A percentile compares a stretch with the other conserved stretches of the same genome.
phyloP scores from a whole-genome alignment of 2,888 invertebrate species.

The Xylophagus ater region DNA sequence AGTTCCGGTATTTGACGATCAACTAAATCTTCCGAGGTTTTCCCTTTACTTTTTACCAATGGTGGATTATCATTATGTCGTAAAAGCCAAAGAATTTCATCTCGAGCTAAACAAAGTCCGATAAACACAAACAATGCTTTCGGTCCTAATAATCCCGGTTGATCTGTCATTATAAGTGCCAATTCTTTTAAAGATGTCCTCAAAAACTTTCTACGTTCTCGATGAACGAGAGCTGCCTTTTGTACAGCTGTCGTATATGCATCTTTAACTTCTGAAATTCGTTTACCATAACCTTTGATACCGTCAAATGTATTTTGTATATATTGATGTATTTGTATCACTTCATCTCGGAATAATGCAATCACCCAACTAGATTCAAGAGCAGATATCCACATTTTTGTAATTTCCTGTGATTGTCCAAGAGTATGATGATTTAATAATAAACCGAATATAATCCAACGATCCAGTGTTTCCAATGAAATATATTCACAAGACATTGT shows the following conservation, averaged over 20 bases:
- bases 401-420: slow-evolving; percentile 66
- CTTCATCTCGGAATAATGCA: slow-evolving; percentile 92
- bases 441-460: slow-evolving; percentile 94
- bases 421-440: slow-evolving; percentile 82
- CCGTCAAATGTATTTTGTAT: slow-evolving; percentile 88
- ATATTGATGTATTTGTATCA: slow-evolving; percentile 88
- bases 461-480: slow-evolving; percentile 88
- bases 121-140: slow-evolving; percentile 95
- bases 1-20: slow-evolving; percentile 95
- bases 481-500: slow-evolving; percentile 97
- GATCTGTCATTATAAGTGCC: slow-evolving; percentile 89
- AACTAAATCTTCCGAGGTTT: slow-evolving; percentile 83
- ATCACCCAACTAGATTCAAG: slow-evolving; percentile 91
- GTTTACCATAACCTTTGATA: slow-evolving; percentile 86
- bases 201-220: slow-evolving; percentile 92
- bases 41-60: slow-evolving; percentile 69
- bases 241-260: slow-evolving; percentile 82
- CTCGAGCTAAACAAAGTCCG: slow-evolving; percentile 88
- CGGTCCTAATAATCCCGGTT: slow-evolving; percentile 94
- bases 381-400: slow-evolving; percentile 83
- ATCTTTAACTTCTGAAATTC: slow-evolving; percentile 92
- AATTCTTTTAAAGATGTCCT: slow-evolving; percentile 91
- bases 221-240: slow-evolving; percentile 81
- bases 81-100: slow-evolving; percentile 94
- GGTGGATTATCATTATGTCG: slow-evolving; percentile 96